Evolutionary conservation across 2,113 vertebrate species (phyloP).

Genomic region (Nycticorax nycticorax): DNA sequence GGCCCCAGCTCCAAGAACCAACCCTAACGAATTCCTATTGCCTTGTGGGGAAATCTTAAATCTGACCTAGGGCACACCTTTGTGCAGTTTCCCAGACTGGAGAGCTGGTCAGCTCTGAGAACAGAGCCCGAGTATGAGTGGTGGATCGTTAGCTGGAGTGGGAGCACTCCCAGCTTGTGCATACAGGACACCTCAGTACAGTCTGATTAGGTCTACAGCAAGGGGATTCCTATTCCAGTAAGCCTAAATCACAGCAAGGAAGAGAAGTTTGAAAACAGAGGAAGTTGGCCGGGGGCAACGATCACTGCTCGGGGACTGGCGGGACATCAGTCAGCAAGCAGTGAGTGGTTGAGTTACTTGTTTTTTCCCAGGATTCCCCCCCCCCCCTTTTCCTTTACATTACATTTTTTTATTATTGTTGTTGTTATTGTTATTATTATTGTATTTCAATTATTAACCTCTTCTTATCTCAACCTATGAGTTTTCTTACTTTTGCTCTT

Average conservation of each 20-base stretch:
- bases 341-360: no score
- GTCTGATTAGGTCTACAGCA: background rate
- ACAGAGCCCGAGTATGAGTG: background rate
- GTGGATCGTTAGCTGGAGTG: rapidly evolving
- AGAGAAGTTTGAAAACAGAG: background rate
- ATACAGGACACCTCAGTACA: background rate
- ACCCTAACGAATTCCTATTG: rapidly evolving
- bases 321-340: no score
- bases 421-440: no score
- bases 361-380: no score
- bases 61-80: background rate
- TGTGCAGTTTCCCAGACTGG: background rate
- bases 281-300: background rate
- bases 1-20: background rate
- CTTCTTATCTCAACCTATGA: no score
- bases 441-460: no score
- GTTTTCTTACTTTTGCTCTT: no score
- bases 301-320: no score
- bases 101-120: background rate
- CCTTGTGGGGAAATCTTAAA: background rate
- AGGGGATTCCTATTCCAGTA: background rate
- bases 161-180: background rate
- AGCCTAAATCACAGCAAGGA: background rate
- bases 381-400: no score
- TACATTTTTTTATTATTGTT: no score